Evolutionary conservation across 1,140 invertebrate species (phyloP).

Genomic region (Elymnias hypermnestra): DNA sequence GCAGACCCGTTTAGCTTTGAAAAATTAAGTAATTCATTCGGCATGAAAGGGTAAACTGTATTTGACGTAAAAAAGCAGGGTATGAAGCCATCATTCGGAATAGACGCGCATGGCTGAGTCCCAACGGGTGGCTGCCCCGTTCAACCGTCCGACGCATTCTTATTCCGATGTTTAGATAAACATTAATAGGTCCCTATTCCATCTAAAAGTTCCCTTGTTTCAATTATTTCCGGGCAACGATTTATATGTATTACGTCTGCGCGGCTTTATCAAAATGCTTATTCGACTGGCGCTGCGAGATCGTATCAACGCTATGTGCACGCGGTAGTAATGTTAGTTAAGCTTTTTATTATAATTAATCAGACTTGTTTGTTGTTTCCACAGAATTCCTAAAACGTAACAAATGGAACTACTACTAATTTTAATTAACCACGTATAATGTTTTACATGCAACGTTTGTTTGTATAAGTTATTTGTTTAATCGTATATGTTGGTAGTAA

Average conservation of each 20-base stretch:
- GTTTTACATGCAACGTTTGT: not conserved
- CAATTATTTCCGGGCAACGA: constrained; percentile 62
- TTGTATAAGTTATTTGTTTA: not conserved
- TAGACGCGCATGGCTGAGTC: constrained; percentile 55
- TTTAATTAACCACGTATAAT: not conserved
- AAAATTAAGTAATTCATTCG: constrained; percentile 71
- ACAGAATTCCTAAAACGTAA: constrained; percentile 1
- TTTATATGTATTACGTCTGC: constrained; percentile 39
- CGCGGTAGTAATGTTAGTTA: constrained; percentile 10
- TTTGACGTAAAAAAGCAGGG: constrained; percentile 65
- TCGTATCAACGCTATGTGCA: constrained; percentile 44
- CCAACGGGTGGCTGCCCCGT: constrained; percentile 40
- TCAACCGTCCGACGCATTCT: constrained; percentile 48
- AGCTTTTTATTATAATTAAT: constrained; percentile 7
- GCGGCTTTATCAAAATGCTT: constrained; percentile 43
- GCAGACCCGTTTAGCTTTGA: constrained; percentile 46
- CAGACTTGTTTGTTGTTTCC: not conserved
- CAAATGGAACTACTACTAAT: too few species aligned
- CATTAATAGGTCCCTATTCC: constrained; percentile 52
- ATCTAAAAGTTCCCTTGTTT: constrained; percentile 47
- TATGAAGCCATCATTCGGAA: constrained; percentile 57
- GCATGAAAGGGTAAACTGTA: constrained; percentile 63
- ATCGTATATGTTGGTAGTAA: not conserved
- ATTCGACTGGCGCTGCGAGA: constrained; percentile 46
- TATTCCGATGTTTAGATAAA: constrained; percentile 69